Percentiles rank a stretch among this genome's conserved stretches.
Evolutionary conservation across 2,797 vertebrate genomes (phyloP).

Genomic region (Astyanax mexicanus): DNA sequence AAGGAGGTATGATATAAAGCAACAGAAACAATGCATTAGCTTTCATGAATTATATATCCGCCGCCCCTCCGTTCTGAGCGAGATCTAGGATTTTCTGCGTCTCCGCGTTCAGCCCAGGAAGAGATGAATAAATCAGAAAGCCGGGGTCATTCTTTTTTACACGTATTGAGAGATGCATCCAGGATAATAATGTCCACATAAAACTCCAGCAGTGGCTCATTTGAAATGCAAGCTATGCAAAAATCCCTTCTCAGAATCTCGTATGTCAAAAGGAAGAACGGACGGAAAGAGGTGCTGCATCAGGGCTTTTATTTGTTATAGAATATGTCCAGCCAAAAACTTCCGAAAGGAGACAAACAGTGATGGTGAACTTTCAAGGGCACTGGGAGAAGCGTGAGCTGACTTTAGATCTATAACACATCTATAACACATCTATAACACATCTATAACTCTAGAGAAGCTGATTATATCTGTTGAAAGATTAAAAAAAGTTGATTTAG

Average conservation of each 20-base stretch:
- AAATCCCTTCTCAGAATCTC: conserved; percentile 62
- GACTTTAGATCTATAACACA: neutral
- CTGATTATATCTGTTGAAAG: too few relatives aligned
- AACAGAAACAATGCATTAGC: conserved; percentile 85
- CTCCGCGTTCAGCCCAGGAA: conserved; percentile 73
- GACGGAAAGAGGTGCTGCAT: conserved; percentile 66
- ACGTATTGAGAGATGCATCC: conserved; percentile 29
- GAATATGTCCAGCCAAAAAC: neutral
- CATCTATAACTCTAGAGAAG: too few relatives aligned
- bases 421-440: neutral
- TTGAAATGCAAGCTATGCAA: conserved; percentile 58
- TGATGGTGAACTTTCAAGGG: neutral
- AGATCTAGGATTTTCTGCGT: conserved; percentile 70
- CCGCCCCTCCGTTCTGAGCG: conserved; percentile 68
- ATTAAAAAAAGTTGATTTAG: too few relatives aligned
- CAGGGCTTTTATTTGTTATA: conserved; percentile 44
- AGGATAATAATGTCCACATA: conserved; percentile 51
- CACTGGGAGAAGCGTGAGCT: neutral
- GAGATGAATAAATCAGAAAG: conserved; percentile 78
- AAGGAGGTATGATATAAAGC: conserved; percentile 69
- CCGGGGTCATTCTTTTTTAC: conserved; percentile 58
- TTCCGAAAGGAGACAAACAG: neutral
- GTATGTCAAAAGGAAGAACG: conserved; percentile 68
- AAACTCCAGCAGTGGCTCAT: conserved; percentile 54
- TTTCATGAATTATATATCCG: conserved; percentile 83